These are phyloP conservation scores for Oscheius sp. DNA, from an alignment of 2,888 invertebrate genomes.

Conservation along the genomic window DNA sequence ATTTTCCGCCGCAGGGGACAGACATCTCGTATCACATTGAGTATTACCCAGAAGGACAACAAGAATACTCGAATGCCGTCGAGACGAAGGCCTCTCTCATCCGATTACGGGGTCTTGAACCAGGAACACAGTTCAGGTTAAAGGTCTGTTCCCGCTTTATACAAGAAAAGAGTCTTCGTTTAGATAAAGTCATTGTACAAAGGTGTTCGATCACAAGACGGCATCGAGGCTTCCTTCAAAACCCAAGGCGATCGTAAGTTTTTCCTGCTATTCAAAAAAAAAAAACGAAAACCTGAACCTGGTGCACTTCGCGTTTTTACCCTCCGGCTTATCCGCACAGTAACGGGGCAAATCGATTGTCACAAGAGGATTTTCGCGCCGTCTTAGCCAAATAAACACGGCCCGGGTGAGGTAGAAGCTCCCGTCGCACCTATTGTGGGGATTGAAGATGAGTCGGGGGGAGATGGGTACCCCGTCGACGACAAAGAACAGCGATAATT, in stretches of 20 bases:
- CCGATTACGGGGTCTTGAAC: constrained; percentile 60
- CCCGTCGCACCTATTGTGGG: constrained; percentile 30
- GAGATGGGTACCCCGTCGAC: no score
- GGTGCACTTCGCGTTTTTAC: constrained; percentile 17
- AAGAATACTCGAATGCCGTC: constrained; percentile 64
- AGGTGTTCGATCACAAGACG: constrained; percentile 56
- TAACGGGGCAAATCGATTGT: constrained; percentile 37
- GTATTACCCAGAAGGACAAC: constrained; percentile 63
- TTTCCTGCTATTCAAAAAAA: not conserved
- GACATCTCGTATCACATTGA: constrained; percentile 56
- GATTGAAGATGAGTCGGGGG: constrained; percentile 2
- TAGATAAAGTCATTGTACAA: constrained; percentile 48
- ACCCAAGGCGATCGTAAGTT: constrained; percentile 54
- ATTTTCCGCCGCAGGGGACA: constrained; percentile 62
- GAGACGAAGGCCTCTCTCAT: constrained; percentile 67
- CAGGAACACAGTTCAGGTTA: constrained; percentile 60
- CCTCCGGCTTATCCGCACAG: constrained; percentile 32
- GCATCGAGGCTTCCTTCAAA: constrained; percentile 57
- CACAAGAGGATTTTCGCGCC: constrained; percentile 37
- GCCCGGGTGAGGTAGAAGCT: constrained; percentile 14
- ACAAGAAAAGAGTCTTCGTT: not conserved
- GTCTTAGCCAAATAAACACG: constrained; percentile 36
- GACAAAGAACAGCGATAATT: no score
- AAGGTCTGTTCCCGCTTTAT: constrained; percentile 22
- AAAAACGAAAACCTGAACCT: not conserved